These are phyloP conservation scores for Syrrhaptes paradoxus DNA, from an alignment of 2,113 vertebrate genomes.

Conservation along the genomic window DNA sequence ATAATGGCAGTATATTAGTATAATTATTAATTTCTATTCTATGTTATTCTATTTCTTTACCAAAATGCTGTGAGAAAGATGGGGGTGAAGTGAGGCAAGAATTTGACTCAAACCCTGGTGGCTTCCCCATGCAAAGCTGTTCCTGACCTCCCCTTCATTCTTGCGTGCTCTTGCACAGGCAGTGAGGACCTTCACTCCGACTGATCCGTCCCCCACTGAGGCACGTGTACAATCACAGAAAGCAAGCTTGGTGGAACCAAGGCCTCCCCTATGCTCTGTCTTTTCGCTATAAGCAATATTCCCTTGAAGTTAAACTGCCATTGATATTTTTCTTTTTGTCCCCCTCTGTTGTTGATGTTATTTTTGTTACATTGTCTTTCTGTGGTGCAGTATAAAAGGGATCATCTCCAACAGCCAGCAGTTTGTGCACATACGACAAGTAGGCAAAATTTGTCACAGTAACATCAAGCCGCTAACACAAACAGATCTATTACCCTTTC, in stretches of 20 bases:
- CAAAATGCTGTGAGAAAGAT: background rate
- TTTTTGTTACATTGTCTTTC: background rate
- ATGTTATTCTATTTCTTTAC: background rate
- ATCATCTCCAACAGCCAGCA: background rate
- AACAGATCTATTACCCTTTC: slow-evolving; percentile 33
- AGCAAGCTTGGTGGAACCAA: background rate
- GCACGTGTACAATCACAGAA: background rate
- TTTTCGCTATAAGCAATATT: background rate
- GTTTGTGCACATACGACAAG: background rate
- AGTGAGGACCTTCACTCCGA: accelerated
- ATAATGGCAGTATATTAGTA: background rate
- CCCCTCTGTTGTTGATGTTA: accelerated
- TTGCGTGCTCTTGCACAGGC: background rate
- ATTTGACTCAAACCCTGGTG: background rate
- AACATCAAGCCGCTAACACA: slow-evolving; percentile 1
- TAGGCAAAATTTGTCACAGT: background rate
- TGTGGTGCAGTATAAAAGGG: background rate
- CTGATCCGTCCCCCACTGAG: background rate
- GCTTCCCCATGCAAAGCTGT: background rate
- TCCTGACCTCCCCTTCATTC: background rate
- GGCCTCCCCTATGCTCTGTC: background rate
- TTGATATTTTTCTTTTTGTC: background rate
- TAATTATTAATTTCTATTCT: background rate
- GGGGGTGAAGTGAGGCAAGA: background rate
- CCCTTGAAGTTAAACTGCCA: background rate